These are phyloP conservation scores for Caenorhabditis sinica DNA, from an alignment of 2,888 invertebrate species.

Conservation along the genomic window DNA sequence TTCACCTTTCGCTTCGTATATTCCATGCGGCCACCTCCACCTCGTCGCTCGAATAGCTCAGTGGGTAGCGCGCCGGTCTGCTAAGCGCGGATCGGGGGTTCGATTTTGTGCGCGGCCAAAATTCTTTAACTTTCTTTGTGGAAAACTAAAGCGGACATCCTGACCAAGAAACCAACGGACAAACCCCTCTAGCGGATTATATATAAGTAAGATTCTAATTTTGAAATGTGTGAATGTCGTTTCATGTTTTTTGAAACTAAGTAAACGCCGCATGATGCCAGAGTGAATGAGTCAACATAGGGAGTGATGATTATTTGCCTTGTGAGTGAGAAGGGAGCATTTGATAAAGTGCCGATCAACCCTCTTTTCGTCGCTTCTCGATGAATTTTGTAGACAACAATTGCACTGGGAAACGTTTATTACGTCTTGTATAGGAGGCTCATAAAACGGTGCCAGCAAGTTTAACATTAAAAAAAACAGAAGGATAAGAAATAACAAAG, in stretches of 20 bases:
- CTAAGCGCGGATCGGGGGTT: no score
- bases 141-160: no score
- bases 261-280: conserved; percentile 17
- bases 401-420: conserved; percentile 25
- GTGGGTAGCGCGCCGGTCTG: no score
- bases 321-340: conserved; percentile 34
- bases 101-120: no score
- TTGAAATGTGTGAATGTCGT: neutral
- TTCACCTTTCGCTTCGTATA: neutral
- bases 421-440: conserved; percentile 17
- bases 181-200: no score
- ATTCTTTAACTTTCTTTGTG: no score
- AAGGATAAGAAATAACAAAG: neutral
- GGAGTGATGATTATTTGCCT: conserved; percentile 34
- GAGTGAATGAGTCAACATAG: conserved; percentile 46
- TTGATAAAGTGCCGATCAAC: conserved; percentile 49
- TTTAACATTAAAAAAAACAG: neutral
- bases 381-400: neutral
- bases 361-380: conserved; percentile 23
- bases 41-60: no score
- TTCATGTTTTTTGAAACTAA: conserved; percentile 11
- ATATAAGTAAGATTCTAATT: no score
- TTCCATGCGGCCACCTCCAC: no score
- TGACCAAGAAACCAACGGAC: no score
- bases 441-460: conserved; percentile 8